phyloP scores from a whole-genome alignment of 2,888 invertebrate species.

The Stenolophus ochropezus region DNA sequence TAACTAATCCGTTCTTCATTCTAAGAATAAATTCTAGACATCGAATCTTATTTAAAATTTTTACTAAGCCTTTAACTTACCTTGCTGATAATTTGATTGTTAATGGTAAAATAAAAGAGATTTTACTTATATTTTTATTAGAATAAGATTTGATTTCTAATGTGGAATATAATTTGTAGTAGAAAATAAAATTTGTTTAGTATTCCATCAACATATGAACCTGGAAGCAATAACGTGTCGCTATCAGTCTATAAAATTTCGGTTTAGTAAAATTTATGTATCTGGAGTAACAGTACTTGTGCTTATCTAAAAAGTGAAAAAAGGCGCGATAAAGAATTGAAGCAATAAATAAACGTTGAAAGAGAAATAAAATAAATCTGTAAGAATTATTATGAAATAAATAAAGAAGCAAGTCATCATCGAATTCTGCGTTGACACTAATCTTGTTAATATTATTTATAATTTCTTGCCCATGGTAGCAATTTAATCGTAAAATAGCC shows the following conservation, averaged over 20 bases:
- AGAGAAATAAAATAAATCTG: slow-evolving; percentile 31
- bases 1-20: no score
- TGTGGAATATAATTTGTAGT: no score
- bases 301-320: neutral
- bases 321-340: neutral
- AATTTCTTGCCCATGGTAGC: slow-evolving; percentile 33
- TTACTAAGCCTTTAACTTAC: no score
- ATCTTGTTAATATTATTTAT: slow-evolving; percentile 53
- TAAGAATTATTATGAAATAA: slow-evolving; percentile 30
- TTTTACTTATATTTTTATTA: no score
- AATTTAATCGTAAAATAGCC: slow-evolving; percentile 48
- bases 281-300: neutral
- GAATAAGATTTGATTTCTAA: no score
- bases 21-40: no score
- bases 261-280: neutral
- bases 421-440: slow-evolving; percentile 48
- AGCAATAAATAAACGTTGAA: slow-evolving; percentile 30
- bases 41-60: no score
- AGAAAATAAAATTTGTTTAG: neutral
- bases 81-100: no score
- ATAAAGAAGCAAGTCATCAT: slow-evolving; percentile 19
- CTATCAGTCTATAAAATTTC: neutral
- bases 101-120: no score
- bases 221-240: neutral
- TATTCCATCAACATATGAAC: neutral